Evolutionary conservation across 2,888 invertebrate genomes (phyloP).

Genomic region (Drosophila silvestris): DNA sequence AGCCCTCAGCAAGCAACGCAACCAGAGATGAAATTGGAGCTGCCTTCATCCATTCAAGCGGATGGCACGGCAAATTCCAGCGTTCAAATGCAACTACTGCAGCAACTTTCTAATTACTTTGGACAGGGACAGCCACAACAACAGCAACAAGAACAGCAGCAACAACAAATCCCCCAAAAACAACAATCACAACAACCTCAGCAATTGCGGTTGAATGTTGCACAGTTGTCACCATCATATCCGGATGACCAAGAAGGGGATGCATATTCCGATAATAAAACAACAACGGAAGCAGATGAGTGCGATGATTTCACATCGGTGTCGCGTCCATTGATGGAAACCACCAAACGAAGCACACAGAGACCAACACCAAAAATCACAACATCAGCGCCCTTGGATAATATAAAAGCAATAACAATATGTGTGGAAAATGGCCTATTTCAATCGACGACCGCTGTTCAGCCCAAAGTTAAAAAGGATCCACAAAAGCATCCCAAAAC

Average conservation of each 20-base stretch:
- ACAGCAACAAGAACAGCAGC: constrained; percentile 14
- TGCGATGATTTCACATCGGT: background rate
- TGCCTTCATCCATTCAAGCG: constrained; percentile 1
- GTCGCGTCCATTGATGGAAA: background rate
- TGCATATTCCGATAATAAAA: background rate
- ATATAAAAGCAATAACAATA: background rate
- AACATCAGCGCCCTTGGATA: constrained; percentile 1
- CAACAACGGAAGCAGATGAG: background rate
- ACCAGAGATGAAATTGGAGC: background rate
- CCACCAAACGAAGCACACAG: background rate
- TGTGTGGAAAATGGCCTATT: background rate
- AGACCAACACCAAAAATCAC: background rate
- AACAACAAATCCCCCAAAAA: background rate
- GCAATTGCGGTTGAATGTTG: constrained; percentile 3
- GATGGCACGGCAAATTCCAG: constrained; percentile 18
- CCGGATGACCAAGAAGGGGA: constrained; percentile 2
- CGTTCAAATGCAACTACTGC: constrained; percentile 46
- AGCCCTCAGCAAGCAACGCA: background rate
- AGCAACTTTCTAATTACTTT: constrained; percentile 51
- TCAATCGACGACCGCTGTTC: background rate
- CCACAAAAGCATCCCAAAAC: accelerated
- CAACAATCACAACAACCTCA: background rate
- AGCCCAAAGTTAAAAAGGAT: background rate
- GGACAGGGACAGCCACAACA: constrained; percentile 17
- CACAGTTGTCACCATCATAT: constrained; percentile 1